phyloP scores from a whole-genome alignment of 1,140 invertebrate genomes.

The Drosophila aff. region DNA sequence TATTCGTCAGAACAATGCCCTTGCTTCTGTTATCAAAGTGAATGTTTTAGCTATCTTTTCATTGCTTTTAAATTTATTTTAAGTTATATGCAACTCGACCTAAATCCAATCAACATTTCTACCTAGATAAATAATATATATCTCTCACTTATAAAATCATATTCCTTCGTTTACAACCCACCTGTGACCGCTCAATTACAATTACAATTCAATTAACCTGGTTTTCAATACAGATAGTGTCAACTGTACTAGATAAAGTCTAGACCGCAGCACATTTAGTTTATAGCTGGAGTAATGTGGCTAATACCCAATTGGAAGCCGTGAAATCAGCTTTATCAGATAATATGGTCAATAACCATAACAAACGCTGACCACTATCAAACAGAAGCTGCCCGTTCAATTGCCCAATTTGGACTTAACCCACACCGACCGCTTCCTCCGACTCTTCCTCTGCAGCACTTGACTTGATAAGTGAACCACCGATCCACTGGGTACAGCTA shows the following conservation, averaged over 20 bases:
- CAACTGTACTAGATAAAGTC: slow-evolving; percentile 5
- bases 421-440: slow-evolving; percentile 16
- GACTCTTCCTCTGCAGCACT: slow-evolving; percentile 10
- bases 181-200: slow-evolving; percentile 11
- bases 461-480: slow-evolving; percentile 42
- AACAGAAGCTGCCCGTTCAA: slow-evolving; percentile 38
- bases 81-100: neutral
- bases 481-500: slow-evolving; percentile 8
- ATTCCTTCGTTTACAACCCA: neutral
- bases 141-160: neutral
- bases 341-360: slow-evolving; percentile 21
- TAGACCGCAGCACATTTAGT: neutral
- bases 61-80: too few relatives aligned
- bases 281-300: neutral
- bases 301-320: slow-evolving; percentile 6
- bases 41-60: neutral
- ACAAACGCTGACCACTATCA: slow-evolving; percentile 44
- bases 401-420: slow-evolving; percentile 37
- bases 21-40: neutral
- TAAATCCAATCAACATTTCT: neutral
- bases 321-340: slow-evolving; percentile 15
- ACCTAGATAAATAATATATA: neutral
- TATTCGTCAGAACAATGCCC: too few relatives aligned
- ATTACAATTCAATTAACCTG: slow-evolving; percentile 13
- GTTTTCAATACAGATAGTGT: neutral